These are phyloP conservation scores for Diarsia brunnea DNA, from an alignment of 2,888 invertebrate species.

Conservation along the genomic window DNA sequence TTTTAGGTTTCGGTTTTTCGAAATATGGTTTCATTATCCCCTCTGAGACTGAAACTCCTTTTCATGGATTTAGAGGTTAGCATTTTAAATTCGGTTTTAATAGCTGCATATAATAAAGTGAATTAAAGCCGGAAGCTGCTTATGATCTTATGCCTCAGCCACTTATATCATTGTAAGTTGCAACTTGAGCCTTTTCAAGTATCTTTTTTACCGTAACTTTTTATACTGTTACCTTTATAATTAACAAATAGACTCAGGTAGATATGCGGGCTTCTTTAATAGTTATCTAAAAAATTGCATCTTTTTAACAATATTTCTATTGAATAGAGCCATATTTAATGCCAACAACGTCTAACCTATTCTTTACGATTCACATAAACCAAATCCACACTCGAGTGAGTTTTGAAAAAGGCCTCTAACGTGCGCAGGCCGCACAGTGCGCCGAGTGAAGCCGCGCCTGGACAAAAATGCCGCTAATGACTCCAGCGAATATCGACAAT, in stretches of 20 bases:
- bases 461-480: constrained; percentile 86
- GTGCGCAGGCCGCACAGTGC: constrained; percentile 76
- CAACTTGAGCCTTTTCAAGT: constrained; percentile 42
- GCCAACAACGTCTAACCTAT: constrained; percentile 69
- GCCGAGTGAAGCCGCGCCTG: constrained; percentile 65
- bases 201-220: constrained; percentile 23
- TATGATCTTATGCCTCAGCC: constrained; percentile 4
- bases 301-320: constrained; percentile 56
- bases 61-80: background rate
- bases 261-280: constrained; percentile 44
- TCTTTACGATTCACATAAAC: constrained; percentile 76
- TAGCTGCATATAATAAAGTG: background rate
- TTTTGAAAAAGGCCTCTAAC: constrained; percentile 76
- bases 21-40: constrained; percentile 29
- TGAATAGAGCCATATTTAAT: constrained; percentile 67
- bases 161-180: constrained; percentile 19
- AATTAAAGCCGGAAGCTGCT: constrained; percentile 19
- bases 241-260: constrained; percentile 54
- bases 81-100: background rate
- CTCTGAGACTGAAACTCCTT: background rate
- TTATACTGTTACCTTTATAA: constrained; percentile 25
- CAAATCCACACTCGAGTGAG: constrained; percentile 77
- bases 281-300: constrained; percentile 32
- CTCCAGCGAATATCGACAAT: constrained; percentile 87
- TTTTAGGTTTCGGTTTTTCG: constrained; percentile 54